Base-by-base conservation (phyloP, 1,140 invertebrate genomes). In the Bilobella aurantiaca region DNA sequence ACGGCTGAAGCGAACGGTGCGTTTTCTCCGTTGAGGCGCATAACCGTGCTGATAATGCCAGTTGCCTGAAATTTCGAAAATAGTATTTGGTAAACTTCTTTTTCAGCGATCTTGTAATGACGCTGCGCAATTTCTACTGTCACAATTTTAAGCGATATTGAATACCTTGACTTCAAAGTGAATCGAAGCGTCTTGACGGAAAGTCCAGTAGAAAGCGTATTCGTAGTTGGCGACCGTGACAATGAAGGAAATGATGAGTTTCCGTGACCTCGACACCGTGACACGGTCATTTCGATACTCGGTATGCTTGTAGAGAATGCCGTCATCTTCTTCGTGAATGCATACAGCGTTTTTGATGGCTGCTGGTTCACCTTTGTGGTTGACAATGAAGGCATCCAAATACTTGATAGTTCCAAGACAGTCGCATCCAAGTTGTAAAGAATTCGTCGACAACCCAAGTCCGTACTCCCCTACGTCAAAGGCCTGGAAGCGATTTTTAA, bases 271-370 rank as follows among this genome's bases (percentile, higher is more conserved):
- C 5, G 57, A 37, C 5, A 67, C 47, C 12, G 42, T 46, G 0
- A 61, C 62, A 59, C 67, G 64, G 21, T 60, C 65, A 31, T 42
- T 72, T 2, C 70, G 57, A 42, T 67, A 72, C 31, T 72, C 67
- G 0, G 53, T 65, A 29, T 72, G 70, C 25, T 72, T 72, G 18
- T 62, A 62, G 0, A 69, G 56, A 18, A 69, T 5, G 0, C 69
- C 69, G 61, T 21, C 67, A 56, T 72, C 70, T 49, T 72, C 70
- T 29, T 72, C 70, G 42, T 72, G 67, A 3, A 72, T n/a, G 28
- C 70, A 72, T 34, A 72, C 59, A 3, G 70, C 70, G 63, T 72
- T 68, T 47, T 64, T 58, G 27, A 72, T 65, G 16, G 56, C 21
- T 16, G 42, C 28, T 2, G 70, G 65, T 23, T 72, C 65, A 23